These are phyloP conservation scores for Cardinalis cardinalis DNA, from an alignment of 2,113 vertebrate genomes.

Conservation along the genomic window DNA sequence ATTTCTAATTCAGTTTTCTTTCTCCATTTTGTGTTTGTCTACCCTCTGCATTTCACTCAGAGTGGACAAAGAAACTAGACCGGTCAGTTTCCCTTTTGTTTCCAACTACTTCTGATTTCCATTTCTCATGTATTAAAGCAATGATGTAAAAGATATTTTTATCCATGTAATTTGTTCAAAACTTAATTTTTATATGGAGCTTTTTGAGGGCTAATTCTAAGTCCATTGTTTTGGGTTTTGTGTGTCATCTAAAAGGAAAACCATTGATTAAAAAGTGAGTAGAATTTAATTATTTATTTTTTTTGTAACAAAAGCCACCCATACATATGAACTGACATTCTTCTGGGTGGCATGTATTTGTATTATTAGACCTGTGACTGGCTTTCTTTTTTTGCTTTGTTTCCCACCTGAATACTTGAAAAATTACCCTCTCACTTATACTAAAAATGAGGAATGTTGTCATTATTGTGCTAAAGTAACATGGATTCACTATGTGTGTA, in stretches of 20 bases:
- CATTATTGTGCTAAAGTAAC: background rate
- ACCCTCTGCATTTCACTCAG: constrained; percentile 24
- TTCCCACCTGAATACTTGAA: background rate
- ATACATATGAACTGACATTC: background rate
- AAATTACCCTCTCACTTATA: background rate
- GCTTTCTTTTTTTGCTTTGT: background rate
- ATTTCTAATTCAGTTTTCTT: constrained; percentile 14
- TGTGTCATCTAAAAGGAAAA: background rate
- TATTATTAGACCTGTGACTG: background rate
- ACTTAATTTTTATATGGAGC: background rate
- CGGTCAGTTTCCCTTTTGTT: constrained; percentile 11
- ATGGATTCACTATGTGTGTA: background rate
- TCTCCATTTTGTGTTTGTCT: constrained; percentile 9
- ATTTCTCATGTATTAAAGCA: background rate
- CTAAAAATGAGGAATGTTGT: background rate
- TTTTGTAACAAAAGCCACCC: background rate
- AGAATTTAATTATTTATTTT: background rate
- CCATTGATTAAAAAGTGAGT: background rate
- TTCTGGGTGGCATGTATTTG: background rate
- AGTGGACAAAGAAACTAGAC: constrained; percentile 30
- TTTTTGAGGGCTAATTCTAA: background rate
- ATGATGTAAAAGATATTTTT: background rate
- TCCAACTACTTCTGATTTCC: background rate
- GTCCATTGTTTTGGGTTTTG: background rate
- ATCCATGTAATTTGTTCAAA: background rate